A percentile compares a stretch with the other conserved stretches of the same genome.
These are phyloP conservation scores for Oopsacas minuta DNA, from an alignment of 37 sponge, comb jelly and placozoan genomes.

Conservation along the genomic window DNA sequence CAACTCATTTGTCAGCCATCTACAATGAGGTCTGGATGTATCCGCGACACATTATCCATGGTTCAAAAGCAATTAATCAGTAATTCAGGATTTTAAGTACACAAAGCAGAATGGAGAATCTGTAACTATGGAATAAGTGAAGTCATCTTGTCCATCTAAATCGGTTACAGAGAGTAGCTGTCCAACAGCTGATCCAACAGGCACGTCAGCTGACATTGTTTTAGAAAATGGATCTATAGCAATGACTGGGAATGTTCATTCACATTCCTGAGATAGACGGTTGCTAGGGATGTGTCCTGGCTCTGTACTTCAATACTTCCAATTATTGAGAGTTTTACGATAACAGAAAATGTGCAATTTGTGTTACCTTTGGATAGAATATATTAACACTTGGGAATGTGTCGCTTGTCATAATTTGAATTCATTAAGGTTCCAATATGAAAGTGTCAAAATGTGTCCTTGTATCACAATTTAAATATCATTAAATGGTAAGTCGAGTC, in stretches of 20 bases:
- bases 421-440: too few species aligned
- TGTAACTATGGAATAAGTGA: neutral
- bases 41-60: too few species aligned
- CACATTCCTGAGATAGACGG: neutral
- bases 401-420: too few species aligned
- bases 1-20: too few species aligned
- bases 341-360: neutral
- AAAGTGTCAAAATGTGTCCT: too few species aligned
- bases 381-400: too few species aligned
- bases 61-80: too few species aligned
- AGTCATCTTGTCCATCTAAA: neutral
- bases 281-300: neutral
- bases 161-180: neutral
- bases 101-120: conserved; percentile 4
- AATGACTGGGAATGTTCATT: neutral
- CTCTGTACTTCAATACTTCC: neutral
- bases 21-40: too few species aligned
- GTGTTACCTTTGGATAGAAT: neutral
- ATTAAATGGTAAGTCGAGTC: too few species aligned
- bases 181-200: neutral
- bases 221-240: neutral
- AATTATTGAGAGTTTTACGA: neutral
- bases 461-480: too few species aligned
- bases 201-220: neutral
- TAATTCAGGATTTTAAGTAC: too few species aligned